Evolutionary conservation across 2,113 vertebrate species (phyloP).

Genomic region (Pituophis catenifer): DNA sequence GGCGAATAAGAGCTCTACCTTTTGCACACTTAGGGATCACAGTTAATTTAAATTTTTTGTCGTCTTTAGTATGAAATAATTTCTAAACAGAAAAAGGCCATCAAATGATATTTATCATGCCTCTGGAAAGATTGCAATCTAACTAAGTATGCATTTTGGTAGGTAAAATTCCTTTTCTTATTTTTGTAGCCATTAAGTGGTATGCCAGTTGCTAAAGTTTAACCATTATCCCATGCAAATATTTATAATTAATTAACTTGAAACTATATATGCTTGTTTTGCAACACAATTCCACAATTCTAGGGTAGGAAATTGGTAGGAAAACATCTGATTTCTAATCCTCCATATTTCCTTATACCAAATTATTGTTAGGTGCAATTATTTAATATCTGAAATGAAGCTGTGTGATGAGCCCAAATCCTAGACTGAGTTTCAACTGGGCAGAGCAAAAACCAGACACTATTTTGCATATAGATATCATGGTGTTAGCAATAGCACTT

Average conservation of each 20-base stretch:
- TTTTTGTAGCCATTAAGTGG: background rate
- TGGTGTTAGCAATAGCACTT: background rate
- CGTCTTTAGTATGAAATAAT: constrained; percentile 40
- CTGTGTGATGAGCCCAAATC: background rate
- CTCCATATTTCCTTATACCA: background rate
- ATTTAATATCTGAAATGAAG: background rate
- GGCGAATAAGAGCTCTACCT: constrained; percentile 8
- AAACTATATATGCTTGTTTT: background rate
- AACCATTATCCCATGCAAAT: background rate
- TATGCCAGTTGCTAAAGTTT: background rate
- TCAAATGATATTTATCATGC: background rate
- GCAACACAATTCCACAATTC: background rate
- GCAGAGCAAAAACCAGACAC: background rate
- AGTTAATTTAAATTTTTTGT: constrained; percentile 20
- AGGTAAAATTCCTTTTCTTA: background rate
- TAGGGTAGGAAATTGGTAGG: no score
- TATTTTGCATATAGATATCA: background rate
- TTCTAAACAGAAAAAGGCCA: background rate
- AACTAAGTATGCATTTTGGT: background rate
- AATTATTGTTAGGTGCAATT: background rate
- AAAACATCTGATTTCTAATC: background rate
- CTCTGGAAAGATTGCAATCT: background rate
- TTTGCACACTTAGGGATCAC: constrained; percentile 6
- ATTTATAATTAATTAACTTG: background rate
- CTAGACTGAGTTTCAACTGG: background rate